phyloP scores from a whole-genome alignment of 30 jellyfish, hydroid and myxozoan genomes.

The Aurelia aurita complex sp. Pacific region DNA sequence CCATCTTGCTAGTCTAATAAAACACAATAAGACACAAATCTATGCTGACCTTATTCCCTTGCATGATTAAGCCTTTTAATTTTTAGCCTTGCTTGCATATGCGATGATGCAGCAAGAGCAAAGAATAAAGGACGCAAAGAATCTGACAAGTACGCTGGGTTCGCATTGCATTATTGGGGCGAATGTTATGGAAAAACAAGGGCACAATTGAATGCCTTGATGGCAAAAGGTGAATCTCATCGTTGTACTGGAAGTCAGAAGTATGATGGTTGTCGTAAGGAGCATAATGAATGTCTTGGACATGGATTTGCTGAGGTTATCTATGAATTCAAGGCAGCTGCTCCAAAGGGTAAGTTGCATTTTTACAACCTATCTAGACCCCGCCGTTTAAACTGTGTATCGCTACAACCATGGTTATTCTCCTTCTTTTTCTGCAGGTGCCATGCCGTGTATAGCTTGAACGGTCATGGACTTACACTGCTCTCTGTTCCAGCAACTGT shows the following conservation, averaged over 20 bases:
- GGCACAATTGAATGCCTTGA: neutral
- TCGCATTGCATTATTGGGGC: slow-evolving; percentile 23
- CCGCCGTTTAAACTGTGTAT: too few species aligned
- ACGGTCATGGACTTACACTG: too few species aligned
- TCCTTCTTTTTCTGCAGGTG: too few species aligned
- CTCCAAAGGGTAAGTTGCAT: neutral
- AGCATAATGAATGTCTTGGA: slow-evolving; percentile 19
- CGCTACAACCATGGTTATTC: too few species aligned
- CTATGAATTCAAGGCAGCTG: neutral
- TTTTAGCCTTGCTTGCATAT: slow-evolving; percentile 5
- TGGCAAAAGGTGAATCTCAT: neutral
- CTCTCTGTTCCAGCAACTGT: too few species aligned
- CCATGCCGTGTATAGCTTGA: too few species aligned
- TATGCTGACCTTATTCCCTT: too few species aligned
- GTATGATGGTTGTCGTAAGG: slow-evolving; percentile 1
- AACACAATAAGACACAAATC: too few species aligned
- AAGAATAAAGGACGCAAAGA: neutral
- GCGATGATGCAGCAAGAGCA: neutral
- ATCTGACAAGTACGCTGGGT: neutral
- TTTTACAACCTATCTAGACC: too few species aligned
- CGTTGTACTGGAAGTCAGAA: slow-evolving; percentile 8
- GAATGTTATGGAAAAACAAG: slow-evolving; percentile 18
- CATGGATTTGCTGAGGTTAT: slow-evolving; percentile 9
- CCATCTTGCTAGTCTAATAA: too few species aligned
- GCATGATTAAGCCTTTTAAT: neutral